Evolutionary conservation across 2,888 invertebrate genomes (phyloP).

Genomic region (Synergus gifuensis): DNA sequence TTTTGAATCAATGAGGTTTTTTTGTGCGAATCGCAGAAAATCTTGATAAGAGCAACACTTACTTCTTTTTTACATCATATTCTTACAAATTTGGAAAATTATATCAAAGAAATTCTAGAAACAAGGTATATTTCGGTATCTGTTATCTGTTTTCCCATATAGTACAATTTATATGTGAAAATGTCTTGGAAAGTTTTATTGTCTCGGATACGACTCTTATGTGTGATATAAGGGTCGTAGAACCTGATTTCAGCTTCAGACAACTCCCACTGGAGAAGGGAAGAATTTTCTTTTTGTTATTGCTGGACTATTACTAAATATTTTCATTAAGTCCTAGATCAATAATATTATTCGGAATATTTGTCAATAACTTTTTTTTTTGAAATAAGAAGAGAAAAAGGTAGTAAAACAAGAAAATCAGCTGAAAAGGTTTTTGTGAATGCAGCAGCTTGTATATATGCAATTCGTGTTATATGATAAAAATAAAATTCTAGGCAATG

Average conservation of each 20-base stretch:
- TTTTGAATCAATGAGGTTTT: too few relatives aligned
- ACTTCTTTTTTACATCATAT: too few relatives aligned
- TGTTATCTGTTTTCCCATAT: neutral
- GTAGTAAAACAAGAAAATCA: neutral
- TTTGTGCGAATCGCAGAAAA: too few relatives aligned
- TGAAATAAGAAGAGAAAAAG: neutral
- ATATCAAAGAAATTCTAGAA: neutral
- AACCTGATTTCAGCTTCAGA: constrained; percentile 2
- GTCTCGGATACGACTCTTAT: neutral
- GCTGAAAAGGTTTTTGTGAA: neutral
- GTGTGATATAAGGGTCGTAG: neutral
- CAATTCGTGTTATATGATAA: neutral
- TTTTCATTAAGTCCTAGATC: too few relatives aligned
- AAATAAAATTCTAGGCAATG: constrained; percentile 14
- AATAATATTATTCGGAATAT: too few relatives aligned
- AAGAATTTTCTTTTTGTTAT: neutral
- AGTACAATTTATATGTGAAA: neutral
- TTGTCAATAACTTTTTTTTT: neutral
- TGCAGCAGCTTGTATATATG: neutral
- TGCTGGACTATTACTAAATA: neutral
- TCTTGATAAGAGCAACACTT: too few relatives aligned
- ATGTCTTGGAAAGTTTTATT: constrained; percentile 2
- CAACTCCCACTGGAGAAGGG: neutral
- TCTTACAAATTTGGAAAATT: too few relatives aligned
- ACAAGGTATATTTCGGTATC: neutral